These are phyloP conservation scores for Coenonympha arcania DNA, from an alignment of 2,888 invertebrate species.

Conservation along the genomic window DNA sequence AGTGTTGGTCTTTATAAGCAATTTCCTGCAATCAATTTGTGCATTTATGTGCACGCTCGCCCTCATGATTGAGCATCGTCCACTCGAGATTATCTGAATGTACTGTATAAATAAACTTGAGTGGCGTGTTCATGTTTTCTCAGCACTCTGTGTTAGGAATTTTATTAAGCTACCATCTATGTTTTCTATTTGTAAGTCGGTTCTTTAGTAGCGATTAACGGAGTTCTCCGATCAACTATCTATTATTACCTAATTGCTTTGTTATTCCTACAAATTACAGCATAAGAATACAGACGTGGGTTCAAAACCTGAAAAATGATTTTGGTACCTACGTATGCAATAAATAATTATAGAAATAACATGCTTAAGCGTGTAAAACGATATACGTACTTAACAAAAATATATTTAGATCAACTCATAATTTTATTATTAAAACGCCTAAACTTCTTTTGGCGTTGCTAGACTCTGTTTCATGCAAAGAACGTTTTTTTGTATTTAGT, in stretches of 20 bases:
- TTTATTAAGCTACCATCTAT: background rate
- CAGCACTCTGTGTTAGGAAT: constrained; percentile 1
- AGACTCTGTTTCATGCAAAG: too few relatives aligned
- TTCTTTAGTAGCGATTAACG: background rate
- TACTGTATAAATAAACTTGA: constrained; percentile 14
- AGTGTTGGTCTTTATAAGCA: constrained; percentile 22
- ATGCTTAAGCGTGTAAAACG: too few relatives aligned
- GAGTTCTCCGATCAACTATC: background rate
- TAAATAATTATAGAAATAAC: too few relatives aligned
- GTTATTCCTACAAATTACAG: too few relatives aligned
- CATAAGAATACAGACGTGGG: too few relatives aligned
- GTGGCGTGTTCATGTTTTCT: constrained; percentile 9
- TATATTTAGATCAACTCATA: too few relatives aligned
- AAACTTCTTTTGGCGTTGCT: too few relatives aligned
- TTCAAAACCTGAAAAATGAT: too few relatives aligned
- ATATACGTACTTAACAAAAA: too few relatives aligned
- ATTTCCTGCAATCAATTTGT: constrained; percentile 22
- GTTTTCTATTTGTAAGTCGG: background rate
- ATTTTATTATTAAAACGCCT: too few relatives aligned
- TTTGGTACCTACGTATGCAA: too few relatives aligned
- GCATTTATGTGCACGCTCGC: constrained; percentile 10
- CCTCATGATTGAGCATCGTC: constrained; percentile 2
- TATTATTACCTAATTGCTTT: background rate
- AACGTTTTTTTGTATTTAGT: too few relatives aligned
- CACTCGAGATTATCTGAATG: constrained; percentile 10